phyloP scores from a whole-genome alignment of 2,113 vertebrate species.

The Eudyptes chrysolophus region DNA sequence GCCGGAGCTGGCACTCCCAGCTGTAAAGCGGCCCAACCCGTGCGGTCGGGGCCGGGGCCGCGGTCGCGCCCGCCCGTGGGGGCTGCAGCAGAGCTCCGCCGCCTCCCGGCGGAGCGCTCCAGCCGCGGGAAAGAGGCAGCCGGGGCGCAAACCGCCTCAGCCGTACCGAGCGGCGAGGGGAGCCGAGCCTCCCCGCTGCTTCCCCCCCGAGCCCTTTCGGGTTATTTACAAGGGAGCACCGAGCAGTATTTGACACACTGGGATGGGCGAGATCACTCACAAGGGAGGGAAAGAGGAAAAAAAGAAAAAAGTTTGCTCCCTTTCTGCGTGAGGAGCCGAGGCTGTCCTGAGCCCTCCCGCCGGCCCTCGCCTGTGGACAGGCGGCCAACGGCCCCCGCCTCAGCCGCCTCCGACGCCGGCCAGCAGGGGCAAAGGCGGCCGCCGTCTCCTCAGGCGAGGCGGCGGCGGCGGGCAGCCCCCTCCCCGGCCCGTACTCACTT shows the following conservation, averaged over 20 bases:
- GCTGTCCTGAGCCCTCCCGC: background rate
- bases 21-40: background rate
- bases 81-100: background rate
- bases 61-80: background rate
- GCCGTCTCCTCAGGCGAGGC: background rate
- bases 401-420: background rate
- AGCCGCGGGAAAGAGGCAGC: background rate
- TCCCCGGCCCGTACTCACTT: slow-evolving; percentile 71
- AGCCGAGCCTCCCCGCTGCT: background rate
- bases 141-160: background rate
- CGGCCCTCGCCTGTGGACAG: background rate
- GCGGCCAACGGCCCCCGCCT: background rate
- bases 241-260: background rate
- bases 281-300: too few species aligned
- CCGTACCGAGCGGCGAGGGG: background rate
- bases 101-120: background rate
- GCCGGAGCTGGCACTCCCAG: background rate
- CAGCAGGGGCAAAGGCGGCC: slow-evolving; percentile 4
- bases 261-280: background rate
- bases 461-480: background rate
- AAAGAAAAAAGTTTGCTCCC: background rate
- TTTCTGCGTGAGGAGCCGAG: background rate
- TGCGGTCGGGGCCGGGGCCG: background rate
- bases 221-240: background rate
- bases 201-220: background rate